Conservation (phyloP, 2,888 invertebrate genomes). For the Coecobrya sp. region DNA sequence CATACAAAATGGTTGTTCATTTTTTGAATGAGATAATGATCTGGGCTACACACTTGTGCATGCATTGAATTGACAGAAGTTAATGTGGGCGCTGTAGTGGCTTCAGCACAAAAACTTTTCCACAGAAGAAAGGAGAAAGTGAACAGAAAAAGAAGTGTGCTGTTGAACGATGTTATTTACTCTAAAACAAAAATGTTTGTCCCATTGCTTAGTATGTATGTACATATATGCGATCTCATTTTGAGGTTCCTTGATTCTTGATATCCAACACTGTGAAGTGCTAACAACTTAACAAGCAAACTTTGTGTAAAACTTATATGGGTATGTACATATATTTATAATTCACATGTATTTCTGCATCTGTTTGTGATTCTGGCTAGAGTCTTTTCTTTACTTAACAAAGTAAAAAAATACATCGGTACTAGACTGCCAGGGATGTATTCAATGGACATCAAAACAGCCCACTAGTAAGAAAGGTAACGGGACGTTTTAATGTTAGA, state of each 20-base stretch:
- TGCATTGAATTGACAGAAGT: not conserved
- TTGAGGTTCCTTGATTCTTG: not conserved
- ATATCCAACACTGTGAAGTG: not conserved
- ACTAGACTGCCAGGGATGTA: not conserved
- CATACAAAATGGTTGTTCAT: constrained; percentile 16
- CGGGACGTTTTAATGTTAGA: not conserved
- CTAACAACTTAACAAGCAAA: constrained; percentile 6
- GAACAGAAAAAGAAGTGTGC: constrained; percentile 4
- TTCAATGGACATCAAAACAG: constrained; percentile 22
- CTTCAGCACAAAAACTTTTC: constrained; percentile 7
- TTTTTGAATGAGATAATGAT: constrained; percentile 52
- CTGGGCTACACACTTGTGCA: not conserved
- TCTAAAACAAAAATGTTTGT: not conserved
- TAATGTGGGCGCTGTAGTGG: not conserved
- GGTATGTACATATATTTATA: not conserved
- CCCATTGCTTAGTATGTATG: not conserved
- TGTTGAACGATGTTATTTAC: not conserved
- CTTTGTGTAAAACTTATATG: not conserved
- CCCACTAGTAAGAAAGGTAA: not conserved
- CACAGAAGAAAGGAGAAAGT: not conserved
- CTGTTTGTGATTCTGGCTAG: not conserved
- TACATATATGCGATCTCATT: no score
- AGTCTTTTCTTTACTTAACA: not conserved
- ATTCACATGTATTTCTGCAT: not conserved
- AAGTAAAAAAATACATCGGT: not conserved